Conservation (phyloP, 2,113 vertebrate genomes). For the Apus apus region DNA sequence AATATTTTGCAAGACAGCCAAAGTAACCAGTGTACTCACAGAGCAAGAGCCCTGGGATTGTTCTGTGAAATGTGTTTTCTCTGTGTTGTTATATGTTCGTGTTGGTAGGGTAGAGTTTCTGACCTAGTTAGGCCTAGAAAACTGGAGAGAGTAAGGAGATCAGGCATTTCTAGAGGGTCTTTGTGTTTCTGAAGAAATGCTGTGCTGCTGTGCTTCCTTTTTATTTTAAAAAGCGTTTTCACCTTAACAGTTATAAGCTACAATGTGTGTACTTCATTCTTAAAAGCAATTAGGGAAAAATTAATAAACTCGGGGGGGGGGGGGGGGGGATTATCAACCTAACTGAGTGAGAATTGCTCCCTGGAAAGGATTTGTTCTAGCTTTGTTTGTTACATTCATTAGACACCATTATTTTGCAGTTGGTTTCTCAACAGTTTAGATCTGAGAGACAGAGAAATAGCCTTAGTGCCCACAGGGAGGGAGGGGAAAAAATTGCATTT, state of each 20-base stretch:
- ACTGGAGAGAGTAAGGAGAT: not conserved
- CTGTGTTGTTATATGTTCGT: not conserved
- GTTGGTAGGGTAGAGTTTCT: not conserved
- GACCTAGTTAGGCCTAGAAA: not conserved
- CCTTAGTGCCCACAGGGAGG: not conserved
- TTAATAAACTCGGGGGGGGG: not conserved
- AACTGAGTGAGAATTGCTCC: not conserved
- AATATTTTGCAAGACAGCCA: not conserved
- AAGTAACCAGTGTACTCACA: not conserved
- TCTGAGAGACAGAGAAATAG: not conserved
- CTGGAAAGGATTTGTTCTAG: not conserved
- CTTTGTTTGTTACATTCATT: not conserved
- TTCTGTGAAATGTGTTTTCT: not conserved
- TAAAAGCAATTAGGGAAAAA: not conserved
- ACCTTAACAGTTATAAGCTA: not conserved
- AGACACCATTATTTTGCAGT: not conserved
- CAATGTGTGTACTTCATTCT: not conserved
- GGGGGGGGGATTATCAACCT: not conserved
- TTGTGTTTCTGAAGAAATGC: not conserved
- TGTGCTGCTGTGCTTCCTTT: not conserved
- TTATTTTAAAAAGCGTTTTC: not conserved
- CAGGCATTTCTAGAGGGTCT: not conserved
- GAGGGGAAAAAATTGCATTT: not conserved
- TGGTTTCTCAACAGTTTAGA: not conserved
- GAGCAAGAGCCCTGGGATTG: not conserved